Conservation (phyloP, 2,113 vertebrate genomes). For the Mobula birostris region DNA sequence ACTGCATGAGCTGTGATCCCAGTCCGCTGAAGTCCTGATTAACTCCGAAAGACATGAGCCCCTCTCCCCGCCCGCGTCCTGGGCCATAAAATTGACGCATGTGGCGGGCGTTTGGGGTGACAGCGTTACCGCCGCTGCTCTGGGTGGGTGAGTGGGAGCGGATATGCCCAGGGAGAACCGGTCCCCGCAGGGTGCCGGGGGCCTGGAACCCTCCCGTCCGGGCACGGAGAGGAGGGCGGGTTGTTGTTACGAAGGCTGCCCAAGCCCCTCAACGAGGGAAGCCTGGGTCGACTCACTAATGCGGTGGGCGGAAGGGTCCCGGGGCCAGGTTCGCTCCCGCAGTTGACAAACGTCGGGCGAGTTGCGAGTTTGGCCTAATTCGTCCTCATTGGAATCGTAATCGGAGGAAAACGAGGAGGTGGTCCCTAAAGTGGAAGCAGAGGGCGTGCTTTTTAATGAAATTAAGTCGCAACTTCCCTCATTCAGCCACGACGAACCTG, state of each 20-base stretch:
- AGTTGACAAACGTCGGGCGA: too few relatives aligned
- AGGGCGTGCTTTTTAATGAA: too few relatives aligned
- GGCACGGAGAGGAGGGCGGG: background rate
- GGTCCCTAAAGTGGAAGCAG: too few relatives aligned
- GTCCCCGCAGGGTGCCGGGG: too few relatives aligned
- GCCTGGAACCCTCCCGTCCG: too few relatives aligned
- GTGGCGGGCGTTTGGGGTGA: background rate
- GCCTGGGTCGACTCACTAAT: too few relatives aligned
- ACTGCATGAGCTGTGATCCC: too few relatives aligned
- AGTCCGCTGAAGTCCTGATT: background rate
- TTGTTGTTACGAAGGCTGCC: background rate
- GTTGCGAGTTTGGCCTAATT: background rate
- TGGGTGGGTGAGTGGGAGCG: too few relatives aligned
- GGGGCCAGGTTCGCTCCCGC: too few relatives aligned
- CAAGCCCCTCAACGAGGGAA: background rate
- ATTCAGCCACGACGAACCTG: rapidly evolving
- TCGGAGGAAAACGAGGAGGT: background rate
- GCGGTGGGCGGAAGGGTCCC: too few relatives aligned
- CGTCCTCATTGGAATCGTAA: background rate
- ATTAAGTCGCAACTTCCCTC: rapidly evolving
- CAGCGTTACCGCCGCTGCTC: background rate
- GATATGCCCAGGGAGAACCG: too few relatives aligned
- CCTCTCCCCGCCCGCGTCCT: background rate
- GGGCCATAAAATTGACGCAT: background rate
- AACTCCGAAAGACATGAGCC: too few relatives aligned